phyloP scores from a whole-genome alignment of 2,888 invertebrate species.

The Tridacna gigas region DNA sequence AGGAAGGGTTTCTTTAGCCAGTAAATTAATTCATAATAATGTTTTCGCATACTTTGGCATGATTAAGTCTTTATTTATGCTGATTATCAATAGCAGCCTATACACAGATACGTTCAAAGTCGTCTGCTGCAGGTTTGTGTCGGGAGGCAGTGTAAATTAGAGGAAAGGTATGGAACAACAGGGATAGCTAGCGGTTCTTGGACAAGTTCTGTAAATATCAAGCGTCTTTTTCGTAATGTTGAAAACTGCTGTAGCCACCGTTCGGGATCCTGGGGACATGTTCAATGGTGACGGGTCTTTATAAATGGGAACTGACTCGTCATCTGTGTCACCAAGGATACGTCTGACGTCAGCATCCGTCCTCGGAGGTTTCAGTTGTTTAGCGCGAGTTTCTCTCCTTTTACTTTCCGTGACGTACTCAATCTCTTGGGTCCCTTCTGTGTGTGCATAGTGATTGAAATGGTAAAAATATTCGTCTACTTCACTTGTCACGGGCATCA shows the following conservation, averaged over 20 bases:
- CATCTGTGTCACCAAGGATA: slow-evolving; percentile 20
- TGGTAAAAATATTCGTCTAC: slow-evolving; percentile 1
- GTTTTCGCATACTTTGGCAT: too few species aligned
- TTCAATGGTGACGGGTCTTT: slow-evolving; percentile 5
- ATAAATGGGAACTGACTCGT: not conserved
- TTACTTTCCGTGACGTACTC: not conserved
- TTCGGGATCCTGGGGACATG: not conserved
- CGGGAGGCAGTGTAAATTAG: not conserved
- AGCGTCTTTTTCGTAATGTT: slow-evolving; percentile 7
- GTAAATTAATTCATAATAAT: too few species aligned
- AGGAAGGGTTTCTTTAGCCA: too few species aligned
- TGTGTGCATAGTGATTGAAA: slow-evolving; percentile 14
- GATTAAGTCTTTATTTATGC: too few species aligned
- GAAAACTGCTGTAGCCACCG: slow-evolving; percentile 13
- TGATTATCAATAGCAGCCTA: too few species aligned
- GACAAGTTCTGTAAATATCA: slow-evolving; percentile 1
- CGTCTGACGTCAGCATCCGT: slow-evolving; percentile 17
- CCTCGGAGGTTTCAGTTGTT: not conserved
- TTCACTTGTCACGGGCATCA: not conserved
- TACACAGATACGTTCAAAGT: not conserved
- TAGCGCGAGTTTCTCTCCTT: not conserved
- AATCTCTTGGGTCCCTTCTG: not conserved
- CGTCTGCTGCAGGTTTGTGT: not conserved
- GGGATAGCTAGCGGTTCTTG: not conserved
- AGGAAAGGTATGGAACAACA: not conserved